These are phyloP conservation scores for Ictalurus punctatus DNA, from an alignment of 2,113 vertebrate genomes.

Conservation along the genomic window DNA sequence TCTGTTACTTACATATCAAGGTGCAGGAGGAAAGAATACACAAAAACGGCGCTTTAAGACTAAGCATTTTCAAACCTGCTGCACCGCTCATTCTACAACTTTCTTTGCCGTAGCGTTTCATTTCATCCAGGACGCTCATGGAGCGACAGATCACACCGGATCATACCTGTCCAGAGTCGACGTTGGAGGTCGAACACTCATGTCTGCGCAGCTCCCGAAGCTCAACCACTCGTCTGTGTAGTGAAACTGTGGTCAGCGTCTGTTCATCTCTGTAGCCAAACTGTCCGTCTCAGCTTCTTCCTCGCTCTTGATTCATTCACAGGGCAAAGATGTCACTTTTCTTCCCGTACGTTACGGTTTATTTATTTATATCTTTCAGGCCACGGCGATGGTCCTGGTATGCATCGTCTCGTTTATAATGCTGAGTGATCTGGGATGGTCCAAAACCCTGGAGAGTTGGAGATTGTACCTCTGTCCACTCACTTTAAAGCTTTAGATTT, in stretches of 20 bases:
- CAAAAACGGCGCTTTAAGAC: neutral
- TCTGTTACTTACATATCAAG: neutral
- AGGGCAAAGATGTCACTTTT: neutral
- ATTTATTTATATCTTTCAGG: neutral
- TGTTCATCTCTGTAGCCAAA: conserved; percentile 46
- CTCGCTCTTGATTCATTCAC: conserved; percentile 41
- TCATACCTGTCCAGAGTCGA: conserved; percentile 77
- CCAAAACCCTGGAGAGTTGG: neutral
- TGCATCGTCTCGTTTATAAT: neutral
- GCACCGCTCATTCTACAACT: neutral
- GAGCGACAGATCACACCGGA: neutral
- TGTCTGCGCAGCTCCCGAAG: conserved; percentile 60
- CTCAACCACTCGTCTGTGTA: conserved; percentile 58
- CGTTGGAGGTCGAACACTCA: conserved; percentile 74
- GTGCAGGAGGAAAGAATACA: neutral
- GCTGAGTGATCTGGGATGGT: neutral
- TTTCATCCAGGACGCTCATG: neutral
- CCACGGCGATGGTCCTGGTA: conserved; percentile 8
- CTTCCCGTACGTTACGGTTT: neutral
- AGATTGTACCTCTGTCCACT: neutral
- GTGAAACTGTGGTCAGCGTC: conserved; percentile 20
- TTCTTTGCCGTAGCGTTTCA: too few relatives aligned
- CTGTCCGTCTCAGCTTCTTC: conserved; percentile 43
- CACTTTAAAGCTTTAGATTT: neutral
- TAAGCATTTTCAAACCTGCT: neutral